Evolutionary conservation across 2,888 invertebrate genomes (phyloP).

Genomic region (Heliconius sara): DNA sequence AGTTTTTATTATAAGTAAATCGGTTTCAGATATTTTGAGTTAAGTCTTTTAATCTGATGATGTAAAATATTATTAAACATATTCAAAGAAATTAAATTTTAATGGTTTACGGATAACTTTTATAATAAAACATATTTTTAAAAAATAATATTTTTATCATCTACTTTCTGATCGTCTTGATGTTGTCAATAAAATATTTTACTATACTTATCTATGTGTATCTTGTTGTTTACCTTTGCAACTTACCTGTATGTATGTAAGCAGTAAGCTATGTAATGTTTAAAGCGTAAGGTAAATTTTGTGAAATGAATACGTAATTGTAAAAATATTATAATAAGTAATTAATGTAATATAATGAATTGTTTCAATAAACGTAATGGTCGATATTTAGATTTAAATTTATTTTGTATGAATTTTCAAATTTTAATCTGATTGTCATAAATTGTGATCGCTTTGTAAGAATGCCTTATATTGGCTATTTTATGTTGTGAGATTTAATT

Average conservation of each 20-base stretch:
- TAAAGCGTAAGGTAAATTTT: slow-evolving; percentile 1
- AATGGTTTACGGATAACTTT: not conserved
- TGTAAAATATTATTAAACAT: not conserved
- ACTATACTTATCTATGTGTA: not conserved
- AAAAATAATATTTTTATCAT: not conserved
- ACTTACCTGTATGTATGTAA: not conserved
- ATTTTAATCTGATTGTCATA: not conserved
- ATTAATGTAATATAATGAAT: not conserved
- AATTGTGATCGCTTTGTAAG: not conserved
- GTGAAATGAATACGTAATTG: slow-evolving; percentile 1
- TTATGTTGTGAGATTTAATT: not conserved
- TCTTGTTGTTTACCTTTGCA: not conserved
- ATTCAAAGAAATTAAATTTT: not conserved
- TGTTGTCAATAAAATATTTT: not conserved
- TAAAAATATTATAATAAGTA: not conserved
- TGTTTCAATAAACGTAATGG: not conserved
- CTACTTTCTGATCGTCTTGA: not conserved
- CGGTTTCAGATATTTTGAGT: not conserved
- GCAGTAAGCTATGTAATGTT: not conserved
- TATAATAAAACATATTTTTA: not conserved
- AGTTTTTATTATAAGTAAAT: not conserved
- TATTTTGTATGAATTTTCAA: not conserved
- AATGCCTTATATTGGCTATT: slow-evolving; percentile 16
- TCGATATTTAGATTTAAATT: not conserved
- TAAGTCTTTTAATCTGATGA: not conserved